A percentile compares a stretch with the other conserved stretches of the same genome.
Conservation (phyloP, 1,140 invertebrate species). For the Heterodera schachtii region DNA sequence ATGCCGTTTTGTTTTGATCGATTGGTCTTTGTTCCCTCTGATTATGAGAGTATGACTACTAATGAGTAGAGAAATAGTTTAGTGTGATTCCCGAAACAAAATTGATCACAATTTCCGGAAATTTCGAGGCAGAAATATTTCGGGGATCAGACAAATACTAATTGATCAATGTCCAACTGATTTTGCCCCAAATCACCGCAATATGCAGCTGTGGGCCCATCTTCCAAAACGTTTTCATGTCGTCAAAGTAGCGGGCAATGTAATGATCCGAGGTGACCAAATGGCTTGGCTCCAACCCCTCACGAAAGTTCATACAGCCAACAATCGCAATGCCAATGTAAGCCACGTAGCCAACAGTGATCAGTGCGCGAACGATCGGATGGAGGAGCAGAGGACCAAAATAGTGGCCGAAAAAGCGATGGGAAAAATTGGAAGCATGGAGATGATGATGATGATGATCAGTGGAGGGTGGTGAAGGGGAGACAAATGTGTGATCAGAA, state of each 20-base stretch:
- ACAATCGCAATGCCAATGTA: conserved; percentile 84
- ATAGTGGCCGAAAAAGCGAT: conserved; percentile 78
- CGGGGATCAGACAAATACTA: too few relatives aligned
- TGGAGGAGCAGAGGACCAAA: conserved; percentile 80
- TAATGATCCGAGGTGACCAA: conserved; percentile 63
- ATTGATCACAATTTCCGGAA: too few relatives aligned
- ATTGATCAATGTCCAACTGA: too few relatives aligned
- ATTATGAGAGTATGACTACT: too few relatives aligned
- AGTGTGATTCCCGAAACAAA: too few relatives aligned
- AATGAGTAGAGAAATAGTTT: too few relatives aligned
- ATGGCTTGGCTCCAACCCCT: conserved; percentile 63
- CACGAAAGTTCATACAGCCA: conserved; percentile 83
- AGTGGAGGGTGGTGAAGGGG: not conserved
- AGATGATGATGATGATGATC: conserved; percentile 8
- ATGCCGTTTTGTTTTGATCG: too few relatives aligned
- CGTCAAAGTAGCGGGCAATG: conserved; percentile 60
- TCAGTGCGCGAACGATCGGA: conserved; percentile 76
- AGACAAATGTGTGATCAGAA: not conserved
- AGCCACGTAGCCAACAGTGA: conserved; percentile 78
- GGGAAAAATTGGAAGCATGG: conserved; percentile 36
- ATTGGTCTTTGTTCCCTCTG: too few relatives aligned
- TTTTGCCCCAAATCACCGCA: conserved; percentile 37
- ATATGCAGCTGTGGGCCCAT: conserved; percentile 64
- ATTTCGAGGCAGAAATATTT: too few relatives aligned
- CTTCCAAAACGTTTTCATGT: conserved; percentile 63